These are phyloP conservation scores for Rallus limicola DNA, from an alignment of 2,113 vertebrate species.

Conservation along the genomic window DNA sequence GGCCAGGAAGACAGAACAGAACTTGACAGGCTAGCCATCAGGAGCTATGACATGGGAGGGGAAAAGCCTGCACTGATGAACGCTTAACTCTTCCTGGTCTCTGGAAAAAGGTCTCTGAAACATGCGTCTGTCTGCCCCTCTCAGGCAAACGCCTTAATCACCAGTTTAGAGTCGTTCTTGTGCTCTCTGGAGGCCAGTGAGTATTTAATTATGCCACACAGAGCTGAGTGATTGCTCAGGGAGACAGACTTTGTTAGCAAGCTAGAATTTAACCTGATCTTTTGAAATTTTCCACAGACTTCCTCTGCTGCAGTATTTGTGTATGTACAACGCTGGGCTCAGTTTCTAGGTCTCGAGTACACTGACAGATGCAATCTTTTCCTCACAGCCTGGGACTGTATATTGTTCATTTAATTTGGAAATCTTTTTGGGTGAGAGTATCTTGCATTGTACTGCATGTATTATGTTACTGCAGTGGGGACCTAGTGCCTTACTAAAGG, in stretches of 20 bases:
- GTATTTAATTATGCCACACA: neutral
- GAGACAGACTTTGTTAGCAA: slow-evolving; percentile 12
- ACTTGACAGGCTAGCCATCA: neutral
- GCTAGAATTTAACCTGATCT: neutral
- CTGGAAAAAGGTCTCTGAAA: neutral
- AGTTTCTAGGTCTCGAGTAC: neutral
- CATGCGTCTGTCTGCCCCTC: neutral
- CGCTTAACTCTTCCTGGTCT: neutral
- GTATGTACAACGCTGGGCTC: neutral
- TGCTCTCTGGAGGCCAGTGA: neutral
- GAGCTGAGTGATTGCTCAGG: neutral
- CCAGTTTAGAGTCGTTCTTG: neutral
- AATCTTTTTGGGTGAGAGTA: neutral
- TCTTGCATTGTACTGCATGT: neutral
- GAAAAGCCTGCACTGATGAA: neutral
- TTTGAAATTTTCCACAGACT: neutral
- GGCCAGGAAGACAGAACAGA: neutral
- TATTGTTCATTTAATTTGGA: neutral
- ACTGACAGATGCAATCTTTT: neutral
- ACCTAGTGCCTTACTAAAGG: neutral
- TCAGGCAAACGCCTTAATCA: neutral
- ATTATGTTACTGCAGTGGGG: neutral
- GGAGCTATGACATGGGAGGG: neutral
- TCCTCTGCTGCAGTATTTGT: neutral
- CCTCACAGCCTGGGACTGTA: neutral